These are phyloP conservation scores for Calliopsis andreniformis DNA, from an alignment of 1,140 invertebrate genomes.

Conservation along the genomic window DNA sequence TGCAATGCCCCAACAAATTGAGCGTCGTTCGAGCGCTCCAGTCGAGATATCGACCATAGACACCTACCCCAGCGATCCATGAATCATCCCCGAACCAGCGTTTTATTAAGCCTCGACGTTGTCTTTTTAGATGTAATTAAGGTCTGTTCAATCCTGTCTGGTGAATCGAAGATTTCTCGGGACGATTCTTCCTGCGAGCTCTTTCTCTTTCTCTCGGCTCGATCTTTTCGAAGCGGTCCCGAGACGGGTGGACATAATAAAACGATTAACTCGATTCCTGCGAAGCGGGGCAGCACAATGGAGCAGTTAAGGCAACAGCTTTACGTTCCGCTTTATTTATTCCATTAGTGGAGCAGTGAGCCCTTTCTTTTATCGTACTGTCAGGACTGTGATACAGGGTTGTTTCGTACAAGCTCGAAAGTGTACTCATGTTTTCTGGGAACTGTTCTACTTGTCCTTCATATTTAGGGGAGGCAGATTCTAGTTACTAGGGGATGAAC, in stretches of 20 bases:
- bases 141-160: not conserved
- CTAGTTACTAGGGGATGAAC: too few species aligned
- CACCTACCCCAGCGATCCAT: not conserved
- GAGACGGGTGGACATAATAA: slow-evolving; percentile 57
- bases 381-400: too few species aligned
- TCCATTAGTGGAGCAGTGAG: slow-evolving; percentile 52
- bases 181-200: not conserved
- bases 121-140: slow-evolving; percentile 40
- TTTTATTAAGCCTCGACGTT: not conserved
- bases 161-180: slow-evolving; percentile 6
- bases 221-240: slow-evolving; percentile 16
- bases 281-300: slow-evolving; percentile 57
- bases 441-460: too few species aligned
- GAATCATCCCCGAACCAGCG: slow-evolving; percentile 1
- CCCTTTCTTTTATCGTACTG: slow-evolving; percentile 33
- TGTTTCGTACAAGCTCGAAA: too few species aligned
- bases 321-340: slow-evolving; percentile 61
- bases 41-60: not conserved
- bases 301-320: slow-evolving; percentile 52
- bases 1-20: slow-evolving; percentile 8
- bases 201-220: not conserved
- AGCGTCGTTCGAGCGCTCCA: not conserved
- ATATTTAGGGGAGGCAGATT: too few species aligned
- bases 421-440: too few species aligned
- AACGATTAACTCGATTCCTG: slow-evolving; percentile 63